Percentiles rank a stretch among this genome's conserved stretches.
These are phyloP conservation scores for Nineta flava DNA, from an alignment of 2,888 invertebrate genomes.

Conservation along the genomic window DNA sequence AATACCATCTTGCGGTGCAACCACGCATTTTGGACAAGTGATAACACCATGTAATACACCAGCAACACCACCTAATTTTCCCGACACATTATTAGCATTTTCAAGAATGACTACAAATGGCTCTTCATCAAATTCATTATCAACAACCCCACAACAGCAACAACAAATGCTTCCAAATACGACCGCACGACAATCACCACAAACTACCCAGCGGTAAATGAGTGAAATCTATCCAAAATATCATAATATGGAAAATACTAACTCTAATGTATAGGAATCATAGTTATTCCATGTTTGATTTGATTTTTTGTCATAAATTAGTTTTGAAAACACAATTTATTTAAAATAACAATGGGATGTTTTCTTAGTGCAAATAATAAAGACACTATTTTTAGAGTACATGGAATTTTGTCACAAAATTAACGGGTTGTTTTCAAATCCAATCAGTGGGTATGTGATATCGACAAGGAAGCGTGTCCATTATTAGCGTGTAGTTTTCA, in stretches of 20 bases:
- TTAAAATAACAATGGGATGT: not conserved
- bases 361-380: not conserved
- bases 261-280: not conserved
- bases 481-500: too few species aligned
- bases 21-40: conserved; percentile 68
- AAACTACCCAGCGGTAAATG: conserved; percentile 29
- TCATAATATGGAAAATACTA: too few species aligned
- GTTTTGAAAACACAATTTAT: not conserved
- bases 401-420: too few species aligned
- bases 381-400: too few species aligned
- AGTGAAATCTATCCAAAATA: too few species aligned
- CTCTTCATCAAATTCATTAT: conserved; percentile 29
- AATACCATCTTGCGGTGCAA: conserved; percentile 57
- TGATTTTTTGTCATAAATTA: not conserved
- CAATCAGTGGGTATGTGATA: too few species aligned
- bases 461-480: too few species aligned
- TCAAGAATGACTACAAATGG: conserved; percentile 69
- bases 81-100: conserved; percentile 76
- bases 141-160: conserved; percentile 21
- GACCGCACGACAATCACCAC: conserved; percentile 21
- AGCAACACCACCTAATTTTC: conserved; percentile 87
- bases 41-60: conserved; percentile 91
- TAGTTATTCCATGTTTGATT: not conserved
- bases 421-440: too few species aligned
- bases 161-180: conserved; percentile 12